These are phyloP conservation scores for Channa maculata DNA, from an alignment of 2,113 vertebrate species.

Conservation along the genomic window DNA sequence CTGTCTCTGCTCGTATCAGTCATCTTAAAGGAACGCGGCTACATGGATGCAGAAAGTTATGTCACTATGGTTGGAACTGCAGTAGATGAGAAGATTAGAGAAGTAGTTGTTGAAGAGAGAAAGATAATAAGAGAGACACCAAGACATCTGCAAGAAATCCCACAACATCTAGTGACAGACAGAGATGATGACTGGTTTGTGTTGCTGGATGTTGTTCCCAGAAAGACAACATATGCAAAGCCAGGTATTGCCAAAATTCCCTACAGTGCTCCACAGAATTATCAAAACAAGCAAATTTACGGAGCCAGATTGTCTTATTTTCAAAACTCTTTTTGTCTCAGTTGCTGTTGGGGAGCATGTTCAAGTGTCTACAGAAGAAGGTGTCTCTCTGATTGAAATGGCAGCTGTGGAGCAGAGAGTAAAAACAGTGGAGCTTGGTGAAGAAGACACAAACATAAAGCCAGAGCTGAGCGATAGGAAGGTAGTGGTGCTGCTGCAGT, in stretches of 20 bases:
- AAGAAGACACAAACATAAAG: conserved; percentile 23
- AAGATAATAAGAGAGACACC: conserved; percentile 5
- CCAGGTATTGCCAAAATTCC: conserved; percentile 50
- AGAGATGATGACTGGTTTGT: conserved; percentile 56
- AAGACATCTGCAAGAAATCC: conserved; percentile 16
- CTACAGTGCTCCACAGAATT: neutral
- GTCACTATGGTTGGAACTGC: conserved; percentile 8
- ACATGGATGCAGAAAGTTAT: conserved; percentile 9
- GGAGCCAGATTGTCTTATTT: conserved; percentile 11
- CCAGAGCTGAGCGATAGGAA: conserved; percentile 4
- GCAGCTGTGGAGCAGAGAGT: conserved; percentile 16
- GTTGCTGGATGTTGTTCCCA: conserved; percentile 55
- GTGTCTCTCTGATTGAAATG: conserved; percentile 15
- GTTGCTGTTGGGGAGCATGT: conserved; percentile 20
- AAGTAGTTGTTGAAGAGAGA: conserved; percentile 41
- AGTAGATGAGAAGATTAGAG: conserved; percentile 14
- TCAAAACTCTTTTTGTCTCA: conserved; percentile 37
- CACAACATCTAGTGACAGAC: conserved; percentile 4
- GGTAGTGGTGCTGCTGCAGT: neutral
- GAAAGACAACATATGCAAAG: conserved; percentile 30
- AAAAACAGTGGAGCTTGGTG: conserved; percentile 6
- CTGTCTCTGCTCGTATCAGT: conserved; percentile 28
- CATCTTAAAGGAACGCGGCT: neutral
- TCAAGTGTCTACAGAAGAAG: conserved; percentile 33
- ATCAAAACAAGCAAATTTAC: conserved; percentile 1